Evolutionary conservation across 1,140 invertebrate genomes (phyloP).

Genomic region (Drosophila melanica): DNA sequence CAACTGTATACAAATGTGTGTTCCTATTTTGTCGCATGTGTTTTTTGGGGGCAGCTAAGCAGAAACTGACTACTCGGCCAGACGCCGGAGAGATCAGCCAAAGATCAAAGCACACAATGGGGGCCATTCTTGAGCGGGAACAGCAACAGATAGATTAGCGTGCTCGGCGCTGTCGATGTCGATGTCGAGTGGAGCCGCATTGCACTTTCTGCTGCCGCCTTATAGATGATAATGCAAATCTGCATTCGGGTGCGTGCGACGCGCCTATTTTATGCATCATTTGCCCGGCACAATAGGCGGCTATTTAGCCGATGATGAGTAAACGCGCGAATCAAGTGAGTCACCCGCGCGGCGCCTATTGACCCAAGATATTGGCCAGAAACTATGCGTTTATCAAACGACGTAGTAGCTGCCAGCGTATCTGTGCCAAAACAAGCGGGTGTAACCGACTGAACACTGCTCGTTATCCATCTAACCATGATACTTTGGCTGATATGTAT

Average conservation of each 20-base stretch:
- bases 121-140: conserved; percentile 62
- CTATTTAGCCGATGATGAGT: conserved; percentile 38
- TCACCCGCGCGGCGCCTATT: conserved; percentile 47
- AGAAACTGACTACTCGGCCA: conserved; percentile 11
- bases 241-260: conserved; percentile 33
- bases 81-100: conserved; percentile 30
- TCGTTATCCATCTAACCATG: no score
- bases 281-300: conserved; percentile 59
- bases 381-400: conserved; percentile 2
- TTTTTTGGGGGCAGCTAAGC: conserved; percentile 5
- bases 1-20: no score
- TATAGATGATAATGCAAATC: conserved; percentile 63
- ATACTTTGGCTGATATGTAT: no score
- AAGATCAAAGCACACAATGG: conserved; percentile 50
- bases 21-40: conserved; percentile 20
- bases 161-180: not conserved
- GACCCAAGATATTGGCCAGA: conserved; percentile 41
- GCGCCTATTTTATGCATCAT: conserved; percentile 59
- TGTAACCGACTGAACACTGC: no score
- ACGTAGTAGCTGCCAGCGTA: not conserved
- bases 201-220: conserved; percentile 14
- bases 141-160: conserved; percentile 54
- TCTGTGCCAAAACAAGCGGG: no score
- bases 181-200: conserved; percentile 5
- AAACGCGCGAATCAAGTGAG: conserved; percentile 28